Conservation (phyloP, 2,113 vertebrate genomes). For the Clarias gariepinus region DNA sequence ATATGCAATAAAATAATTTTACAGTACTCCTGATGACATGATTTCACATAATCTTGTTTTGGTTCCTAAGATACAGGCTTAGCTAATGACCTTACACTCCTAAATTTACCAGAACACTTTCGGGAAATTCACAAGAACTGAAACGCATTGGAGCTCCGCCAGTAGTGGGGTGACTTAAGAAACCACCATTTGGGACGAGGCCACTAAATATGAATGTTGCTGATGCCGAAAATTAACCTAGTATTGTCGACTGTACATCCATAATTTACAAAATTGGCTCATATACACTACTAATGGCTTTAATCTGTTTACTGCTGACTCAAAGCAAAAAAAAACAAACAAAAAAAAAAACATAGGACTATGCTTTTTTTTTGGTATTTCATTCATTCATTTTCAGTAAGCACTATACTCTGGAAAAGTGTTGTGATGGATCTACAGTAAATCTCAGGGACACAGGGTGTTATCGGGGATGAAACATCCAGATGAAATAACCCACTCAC, state of each 20-base stretch:
- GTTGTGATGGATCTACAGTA: neutral
- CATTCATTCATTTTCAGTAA: neutral
- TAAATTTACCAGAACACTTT: neutral
- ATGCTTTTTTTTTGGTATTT: neutral
- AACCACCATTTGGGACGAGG: neutral
- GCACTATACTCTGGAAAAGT: neutral
- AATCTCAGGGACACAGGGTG: neutral
- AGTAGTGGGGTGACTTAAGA: neutral
- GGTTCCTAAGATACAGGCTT: neutral
- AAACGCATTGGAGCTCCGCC: neutral
- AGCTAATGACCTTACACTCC: neutral
- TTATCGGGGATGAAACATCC: no score
- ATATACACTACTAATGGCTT: neutral
- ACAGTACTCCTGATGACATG: neutral
- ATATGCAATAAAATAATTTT: constrained; percentile 3
- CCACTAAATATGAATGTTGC: neutral
- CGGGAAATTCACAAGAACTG: constrained; percentile 15
- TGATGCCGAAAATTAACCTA: neutral
- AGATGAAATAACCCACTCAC: no score
- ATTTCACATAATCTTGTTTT: constrained; percentile 7
- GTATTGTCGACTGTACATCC: neutral
- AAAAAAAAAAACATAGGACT: neutral
- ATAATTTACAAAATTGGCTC: neutral
- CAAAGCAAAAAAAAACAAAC: no score
- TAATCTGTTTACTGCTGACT: neutral